These are phyloP conservation scores for Parotocinclus haroldoi DNA, from an alignment of 2,797 vertebrate species.

Conservation along the genomic window DNA sequence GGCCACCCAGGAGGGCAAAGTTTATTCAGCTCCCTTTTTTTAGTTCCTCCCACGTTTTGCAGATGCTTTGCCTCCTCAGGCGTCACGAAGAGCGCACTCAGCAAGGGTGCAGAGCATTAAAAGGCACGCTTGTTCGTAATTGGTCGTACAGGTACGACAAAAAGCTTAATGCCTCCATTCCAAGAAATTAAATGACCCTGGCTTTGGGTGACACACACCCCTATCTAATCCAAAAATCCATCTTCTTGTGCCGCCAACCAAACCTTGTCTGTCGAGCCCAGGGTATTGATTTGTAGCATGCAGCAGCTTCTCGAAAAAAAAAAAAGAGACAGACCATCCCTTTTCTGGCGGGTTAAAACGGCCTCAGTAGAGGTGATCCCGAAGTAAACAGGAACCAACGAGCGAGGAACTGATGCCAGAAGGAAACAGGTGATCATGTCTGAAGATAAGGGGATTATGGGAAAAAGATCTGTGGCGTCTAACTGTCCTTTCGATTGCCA, in stretches of 20 bases:
- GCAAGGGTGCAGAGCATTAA: no score
- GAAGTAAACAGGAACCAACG: slow-evolving; percentile 22
- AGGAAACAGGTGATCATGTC: not conserved
- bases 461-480: no score
- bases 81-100: no score
- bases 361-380: slow-evolving; percentile 1
- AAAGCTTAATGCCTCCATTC: not conserved
- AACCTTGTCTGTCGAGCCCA: slow-evolving; percentile 22
- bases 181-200: no score
- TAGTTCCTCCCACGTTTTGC: not conserved
- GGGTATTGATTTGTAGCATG: slow-evolving; percentile 35
- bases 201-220: slow-evolving; percentile 1
- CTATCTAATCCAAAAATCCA: slow-evolving; percentile 12
- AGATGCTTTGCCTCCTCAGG: no score
- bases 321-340: not conserved
- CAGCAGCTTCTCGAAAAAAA: no score
- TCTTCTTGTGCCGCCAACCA: slow-evolving; percentile 4
- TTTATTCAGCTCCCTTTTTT: not conserved
- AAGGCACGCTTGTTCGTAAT: no score
- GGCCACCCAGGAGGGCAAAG: not conserved
- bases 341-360: not conserved
- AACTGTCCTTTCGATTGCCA: no score
- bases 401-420: slow-evolving; percentile 1
- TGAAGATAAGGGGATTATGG: no score
- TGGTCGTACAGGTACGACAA: no score